Conservation (phyloP, 2,113 vertebrate genomes). For the Merops nubicus region DNA sequence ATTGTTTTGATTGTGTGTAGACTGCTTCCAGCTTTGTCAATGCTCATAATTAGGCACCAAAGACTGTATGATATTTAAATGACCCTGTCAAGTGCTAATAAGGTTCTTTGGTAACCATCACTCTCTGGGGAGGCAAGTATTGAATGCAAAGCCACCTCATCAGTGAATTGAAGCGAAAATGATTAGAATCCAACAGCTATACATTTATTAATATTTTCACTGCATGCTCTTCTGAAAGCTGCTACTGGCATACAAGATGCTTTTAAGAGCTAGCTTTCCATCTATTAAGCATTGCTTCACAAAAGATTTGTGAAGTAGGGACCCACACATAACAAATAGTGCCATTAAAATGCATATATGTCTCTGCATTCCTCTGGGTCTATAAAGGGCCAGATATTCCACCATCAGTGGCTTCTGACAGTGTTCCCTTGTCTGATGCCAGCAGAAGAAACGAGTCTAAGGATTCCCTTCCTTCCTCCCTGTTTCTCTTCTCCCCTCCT, state of each 20-base stretch:
- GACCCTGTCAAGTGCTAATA: constrained; percentile 63
- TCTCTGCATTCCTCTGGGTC: not conserved
- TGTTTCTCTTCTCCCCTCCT: not conserved
- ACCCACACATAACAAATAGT: constrained; percentile 71
- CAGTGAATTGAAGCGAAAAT: constrained; percentile 46
- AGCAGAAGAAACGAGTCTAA: not conserved
- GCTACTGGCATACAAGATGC: not conserved
- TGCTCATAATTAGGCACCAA: constrained; percentile 52
- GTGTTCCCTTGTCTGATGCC: fast-evolving
- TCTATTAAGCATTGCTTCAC: not conserved
- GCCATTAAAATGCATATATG: not conserved
- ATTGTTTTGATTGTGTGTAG: constrained; percentile 82
- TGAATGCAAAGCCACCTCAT: constrained; percentile 23
- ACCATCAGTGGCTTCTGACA: not conserved
- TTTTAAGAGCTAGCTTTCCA: constrained; percentile 31
- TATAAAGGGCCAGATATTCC: not conserved
- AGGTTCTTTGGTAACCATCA: constrained; percentile 51
- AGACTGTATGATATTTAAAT: constrained; percentile 65
- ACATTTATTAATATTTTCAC: constrained; percentile 47
- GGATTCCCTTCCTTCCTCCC: not conserved
- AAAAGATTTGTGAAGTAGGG: not conserved
- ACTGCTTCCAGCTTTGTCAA: constrained; percentile 88
- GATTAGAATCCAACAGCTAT: constrained; percentile 18
- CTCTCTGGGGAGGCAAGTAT: constrained; percentile 18
- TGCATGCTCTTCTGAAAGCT: constrained; percentile 35